phyloP scores from a whole-genome alignment of 2,797 vertebrate species.

The Cirrhinus molitorella region DNA sequence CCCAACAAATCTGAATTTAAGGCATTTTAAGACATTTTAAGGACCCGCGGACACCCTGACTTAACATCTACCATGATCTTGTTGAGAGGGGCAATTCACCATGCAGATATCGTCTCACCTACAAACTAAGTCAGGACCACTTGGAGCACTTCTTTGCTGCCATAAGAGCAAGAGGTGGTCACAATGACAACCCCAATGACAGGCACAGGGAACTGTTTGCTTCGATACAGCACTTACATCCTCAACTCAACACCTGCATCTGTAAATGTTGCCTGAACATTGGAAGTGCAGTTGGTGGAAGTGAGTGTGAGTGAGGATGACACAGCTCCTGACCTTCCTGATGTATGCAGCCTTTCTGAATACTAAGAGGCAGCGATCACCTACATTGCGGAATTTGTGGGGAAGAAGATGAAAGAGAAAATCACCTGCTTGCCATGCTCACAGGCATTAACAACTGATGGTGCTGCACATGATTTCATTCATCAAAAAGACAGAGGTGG shows the following conservation, averaged over 20 bases:
- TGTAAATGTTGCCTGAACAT: constrained; percentile 30
- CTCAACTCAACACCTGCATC: constrained; percentile 46
- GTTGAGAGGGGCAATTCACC: constrained; percentile 25
- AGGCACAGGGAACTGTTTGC: constrained; percentile 32
- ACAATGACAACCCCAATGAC: constrained; percentile 40
- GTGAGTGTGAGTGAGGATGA: not conserved
- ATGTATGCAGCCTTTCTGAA: constrained; percentile 3
- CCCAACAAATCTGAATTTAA: too few species aligned
- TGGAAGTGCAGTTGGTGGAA: constrained; percentile 38
- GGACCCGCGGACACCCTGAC: too few species aligned
- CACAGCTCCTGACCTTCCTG: constrained; percentile 7
- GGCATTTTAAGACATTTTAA: too few species aligned
- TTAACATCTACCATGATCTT: constrained; percentile 13
- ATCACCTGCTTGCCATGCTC: not conserved
- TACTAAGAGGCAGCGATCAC: not conserved
- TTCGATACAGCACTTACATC: constrained; percentile 32
- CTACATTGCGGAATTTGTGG: not conserved
- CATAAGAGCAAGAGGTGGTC: constrained; percentile 22
- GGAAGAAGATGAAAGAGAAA: not conserved
- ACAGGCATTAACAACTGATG: not conserved
- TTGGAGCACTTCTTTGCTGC: constrained; percentile 50
- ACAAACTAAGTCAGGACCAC: constrained; percentile 53
- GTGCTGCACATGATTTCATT: too few species aligned
- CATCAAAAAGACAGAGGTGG: too few species aligned
- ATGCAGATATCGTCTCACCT: constrained; percentile 47